Conservation (phyloP, 2,113 vertebrate genomes). For the Anguilla rostrata region DNA sequence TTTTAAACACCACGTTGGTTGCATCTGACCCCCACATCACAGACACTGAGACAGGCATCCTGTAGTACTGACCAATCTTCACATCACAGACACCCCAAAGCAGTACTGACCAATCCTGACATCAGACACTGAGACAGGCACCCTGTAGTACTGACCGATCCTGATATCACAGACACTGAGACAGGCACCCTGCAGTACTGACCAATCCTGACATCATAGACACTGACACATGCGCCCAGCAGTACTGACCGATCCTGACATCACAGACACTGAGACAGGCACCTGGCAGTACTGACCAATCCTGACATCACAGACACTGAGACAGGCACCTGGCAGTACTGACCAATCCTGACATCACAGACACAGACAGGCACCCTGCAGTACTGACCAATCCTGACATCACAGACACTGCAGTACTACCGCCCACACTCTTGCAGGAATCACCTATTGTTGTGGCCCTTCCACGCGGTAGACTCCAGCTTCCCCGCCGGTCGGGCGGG, state of each 20-base stretch:
- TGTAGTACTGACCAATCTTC: neutral
- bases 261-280: neutral
- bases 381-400: too few relatives aligned
- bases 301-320: too few relatives aligned
- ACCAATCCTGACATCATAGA: too few relatives aligned
- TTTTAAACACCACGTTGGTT: neutral
- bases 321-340: conserved; percentile 14
- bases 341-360: conserved; percentile 59
- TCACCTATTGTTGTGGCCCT: too few relatives aligned
- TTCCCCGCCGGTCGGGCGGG: too few relatives aligned
- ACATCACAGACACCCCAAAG: neutral
- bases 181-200: too few relatives aligned
- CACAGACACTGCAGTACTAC: conserved; percentile 56
- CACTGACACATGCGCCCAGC: too few relatives aligned
- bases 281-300: neutral
- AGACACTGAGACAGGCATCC: neutral
- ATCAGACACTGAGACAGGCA: neutral
- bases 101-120: neutral
- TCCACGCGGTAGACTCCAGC: too few relatives aligned
- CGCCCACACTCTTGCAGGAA: conserved; percentile 98
- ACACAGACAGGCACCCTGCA: neutral
- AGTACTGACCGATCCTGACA: neutral
- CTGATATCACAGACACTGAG: neutral
- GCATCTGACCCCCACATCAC: neutral
- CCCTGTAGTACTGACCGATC: neutral